Percentiles rank a stretch among this genome's conserved stretches.
phyloP scores from a whole-genome alignment of 2,888 invertebrate species.

The Ischnus inquisitorius region DNA sequence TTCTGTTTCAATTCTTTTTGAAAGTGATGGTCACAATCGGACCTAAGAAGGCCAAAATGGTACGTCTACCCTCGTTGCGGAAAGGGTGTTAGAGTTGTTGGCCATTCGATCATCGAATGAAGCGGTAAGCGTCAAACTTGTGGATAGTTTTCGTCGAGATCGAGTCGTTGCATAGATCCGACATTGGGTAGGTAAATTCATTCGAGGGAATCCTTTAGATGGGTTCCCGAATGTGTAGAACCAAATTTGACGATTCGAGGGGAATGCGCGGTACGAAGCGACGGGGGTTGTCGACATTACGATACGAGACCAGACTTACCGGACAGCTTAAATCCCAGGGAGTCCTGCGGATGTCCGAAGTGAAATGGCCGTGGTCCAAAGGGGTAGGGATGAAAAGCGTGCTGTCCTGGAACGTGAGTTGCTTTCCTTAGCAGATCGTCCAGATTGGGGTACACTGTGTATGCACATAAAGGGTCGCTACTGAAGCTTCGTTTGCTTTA shows the following conservation, averaged over 20 bases:
- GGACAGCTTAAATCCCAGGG: conserved; percentile 94
- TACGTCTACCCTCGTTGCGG: too few species aligned
- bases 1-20: too few species aligned
- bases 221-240: conserved; percentile 25
- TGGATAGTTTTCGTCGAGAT: neutral
- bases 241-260: conserved; percentile 42
- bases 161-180: neutral
- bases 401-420: conserved; percentile 88
- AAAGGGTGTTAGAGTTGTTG: neutral
- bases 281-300: conserved; percentile 35
- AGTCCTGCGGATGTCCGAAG: conserved; percentile 90
- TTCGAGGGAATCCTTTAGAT: conserved; percentile 5
- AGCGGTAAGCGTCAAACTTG: neutral
- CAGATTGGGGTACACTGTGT: conserved; percentile 71
- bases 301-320: conserved; percentile 87
- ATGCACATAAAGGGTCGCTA: conserved; percentile 69
- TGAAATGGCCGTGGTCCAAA: conserved; percentile 93
- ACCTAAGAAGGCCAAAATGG: too few species aligned
- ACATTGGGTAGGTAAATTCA: conserved; percentile 18
- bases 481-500: conserved; percentile 63
- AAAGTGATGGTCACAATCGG: too few species aligned
- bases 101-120: neutral
- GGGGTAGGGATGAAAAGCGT: conserved; percentile 95
- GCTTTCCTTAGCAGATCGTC: conserved; percentile 71
- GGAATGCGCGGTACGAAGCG: conserved; percentile 17